Base-by-base conservation (phyloP, 2,888 invertebrate species). In the Chesias legatella region DNA sequence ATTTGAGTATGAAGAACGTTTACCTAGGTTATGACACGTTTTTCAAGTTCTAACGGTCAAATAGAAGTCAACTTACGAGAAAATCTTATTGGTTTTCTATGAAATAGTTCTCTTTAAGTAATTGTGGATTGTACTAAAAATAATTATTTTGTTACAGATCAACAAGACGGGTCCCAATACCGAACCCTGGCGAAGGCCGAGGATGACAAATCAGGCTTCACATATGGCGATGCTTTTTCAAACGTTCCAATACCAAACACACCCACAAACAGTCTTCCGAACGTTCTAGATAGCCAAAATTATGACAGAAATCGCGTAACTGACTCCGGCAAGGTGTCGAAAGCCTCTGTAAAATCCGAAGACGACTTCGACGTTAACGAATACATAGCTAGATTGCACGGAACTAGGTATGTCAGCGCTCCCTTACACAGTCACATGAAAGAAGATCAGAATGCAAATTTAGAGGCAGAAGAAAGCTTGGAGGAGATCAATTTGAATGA, bases 311-410 rank as follows among this genome's bases (percentile, higher is more conserved):
- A 25, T 7, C 39, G 35, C 6, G 60, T 61, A 41, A 48, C 38
- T 6, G 26, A 43, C 2, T 42, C 23, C 1, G 11, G 55, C 4
- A 65, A 60, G 0, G 46, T 57, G 24, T 72, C 77, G n/a, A 78
- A 79, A 49, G 72, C 69, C 39, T 66, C 63, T 0, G 33, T 43
- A 0, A 79, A 77, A 48, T 56, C 74, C 0, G 79, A 82, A 25
- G 88, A 89, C 25, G 86, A 88, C 53, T 89, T 89, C 39, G 88
- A 89, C 46, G 85, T 89, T 0, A 85, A 85, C 35, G 86, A 85
- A 48, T 89, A 88, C 46, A 84, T 88, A 25, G 88, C 88, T 1
- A 63, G 89, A 21, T 56, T 89, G 0, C 88, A 88, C 51, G 81
- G 86, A 1, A 82, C 79, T 0, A 66, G 82, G 42, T 86, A 88